Base-by-base conservation (phyloP, 35 echinoderm and acorn worm genomes). In the Holothuria glaberrima region DNA sequence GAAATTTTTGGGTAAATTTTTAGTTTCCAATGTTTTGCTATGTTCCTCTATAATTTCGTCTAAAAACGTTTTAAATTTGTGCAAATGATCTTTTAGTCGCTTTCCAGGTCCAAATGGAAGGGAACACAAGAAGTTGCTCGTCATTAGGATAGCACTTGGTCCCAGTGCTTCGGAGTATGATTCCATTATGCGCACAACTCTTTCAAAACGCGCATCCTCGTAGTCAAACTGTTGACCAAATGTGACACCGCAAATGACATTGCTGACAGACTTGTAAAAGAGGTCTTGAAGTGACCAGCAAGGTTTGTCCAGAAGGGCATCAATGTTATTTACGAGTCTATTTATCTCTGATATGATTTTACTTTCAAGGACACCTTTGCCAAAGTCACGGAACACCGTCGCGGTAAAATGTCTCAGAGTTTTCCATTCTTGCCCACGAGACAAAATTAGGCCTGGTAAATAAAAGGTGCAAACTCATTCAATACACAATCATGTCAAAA, bases 101-200 rank as follows among this genome's bases (percentile, higher is more conserved):
- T 84, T 84, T 9, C 80, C 59, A 4, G 80, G 80, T 62, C 80
- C 80, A 63, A 84, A 84, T 21, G 80, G 80, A 33, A 84, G 80
- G 3, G 46, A 9, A 84, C 80, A 84, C 57, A 84, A 84, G 5
- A 84, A 0, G 13, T 56, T 48, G 34, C 32, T 84, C 6, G 80
- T 84, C 30, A 84, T 2, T 6, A 84, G 12, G 21, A 84, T 63
- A 5, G 80, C 80, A 38, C 54, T 61, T 6, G 80, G 80, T 59
- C 80, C 80, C 6, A 84, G 14, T 7, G 80, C 48, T 9, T 59
- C 9, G 9, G 59, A 24, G 30, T 63, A 84, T 61, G 80, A 22
- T 38, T 61, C 19, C 80, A 84, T 84, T 0, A 19, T 28, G 4
- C 10, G 13, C 0, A 84, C 56, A 17, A 84, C 58, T 21, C 27